phyloP scores from a whole-genome alignment of 2,113 vertebrate species.

The Urocynchramus pylzowi region DNA sequence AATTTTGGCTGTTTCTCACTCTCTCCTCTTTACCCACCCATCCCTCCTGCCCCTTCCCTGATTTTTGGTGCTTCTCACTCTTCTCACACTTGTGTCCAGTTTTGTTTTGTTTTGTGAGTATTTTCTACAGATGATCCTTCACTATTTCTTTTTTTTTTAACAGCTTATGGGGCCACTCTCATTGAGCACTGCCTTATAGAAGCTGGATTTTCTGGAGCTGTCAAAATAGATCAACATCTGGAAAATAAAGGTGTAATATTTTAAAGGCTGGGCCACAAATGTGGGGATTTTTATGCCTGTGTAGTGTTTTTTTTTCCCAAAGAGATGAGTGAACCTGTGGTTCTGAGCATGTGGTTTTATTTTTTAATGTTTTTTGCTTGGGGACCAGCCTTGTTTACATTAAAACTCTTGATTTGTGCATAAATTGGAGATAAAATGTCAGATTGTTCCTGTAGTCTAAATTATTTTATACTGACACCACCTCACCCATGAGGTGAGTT shows the following conservation, averaged over 20 bases:
- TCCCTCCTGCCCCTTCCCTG: not conserved
- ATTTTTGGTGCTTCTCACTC: not conserved
- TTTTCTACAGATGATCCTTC: not conserved
- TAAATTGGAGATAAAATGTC: not conserved
- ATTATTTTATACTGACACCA: not conserved
- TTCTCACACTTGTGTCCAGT: accelerated
- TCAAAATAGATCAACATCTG: conserved; percentile 81
- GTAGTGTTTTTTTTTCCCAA: not conserved
- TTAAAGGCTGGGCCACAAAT: not conserved
- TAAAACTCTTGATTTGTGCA: not conserved
- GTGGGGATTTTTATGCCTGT: not conserved
- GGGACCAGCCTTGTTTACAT: not conserved
- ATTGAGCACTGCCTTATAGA: conserved; percentile 94
- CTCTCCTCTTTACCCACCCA: not conserved
- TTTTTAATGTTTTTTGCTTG: not conserved
- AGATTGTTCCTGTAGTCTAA: not conserved
- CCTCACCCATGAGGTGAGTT: not conserved
- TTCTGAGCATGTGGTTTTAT: not conserved
- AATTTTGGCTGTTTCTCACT: not conserved
- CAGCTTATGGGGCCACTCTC: conserved; percentile 90
- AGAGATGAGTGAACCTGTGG: not conserved
- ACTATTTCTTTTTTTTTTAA: not conserved
- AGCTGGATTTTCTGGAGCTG: conserved; percentile 78
- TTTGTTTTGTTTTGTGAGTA: not conserved
- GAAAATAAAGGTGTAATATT: conserved; percentile 69